phyloP scores from a whole-genome alignment of 2,797 vertebrate genomes.

The Premnoplex brunnescens region DNA sequence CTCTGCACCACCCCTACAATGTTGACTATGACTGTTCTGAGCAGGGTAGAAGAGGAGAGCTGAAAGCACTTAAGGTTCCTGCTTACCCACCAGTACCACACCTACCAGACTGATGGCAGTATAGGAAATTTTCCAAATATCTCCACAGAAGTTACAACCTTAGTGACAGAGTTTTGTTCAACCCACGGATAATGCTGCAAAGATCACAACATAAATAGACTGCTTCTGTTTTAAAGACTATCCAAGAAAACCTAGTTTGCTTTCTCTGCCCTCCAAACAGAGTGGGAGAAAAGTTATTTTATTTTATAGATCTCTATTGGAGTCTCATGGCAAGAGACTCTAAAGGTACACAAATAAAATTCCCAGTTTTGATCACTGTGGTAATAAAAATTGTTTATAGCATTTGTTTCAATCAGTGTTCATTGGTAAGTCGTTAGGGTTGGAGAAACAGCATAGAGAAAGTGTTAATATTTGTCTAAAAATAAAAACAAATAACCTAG shows the following conservation, averaged over 20 bases:
- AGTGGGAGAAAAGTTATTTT: not conserved
- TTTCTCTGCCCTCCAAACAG: not conserved
- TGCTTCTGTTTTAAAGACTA: not conserved
- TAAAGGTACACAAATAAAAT: not conserved
- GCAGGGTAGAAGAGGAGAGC: not conserved
- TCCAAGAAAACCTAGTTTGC: not conserved
- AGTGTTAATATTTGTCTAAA: not conserved
- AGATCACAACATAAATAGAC: not conserved
- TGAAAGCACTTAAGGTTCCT: not conserved
- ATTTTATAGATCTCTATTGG: not conserved
- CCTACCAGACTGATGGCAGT: not conserved
- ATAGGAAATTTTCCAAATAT: not conserved
- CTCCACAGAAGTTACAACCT: not conserved
- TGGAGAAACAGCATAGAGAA: not conserved
- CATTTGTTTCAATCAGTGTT: not conserved
- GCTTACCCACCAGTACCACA: not conserved
- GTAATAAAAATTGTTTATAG: not conserved
- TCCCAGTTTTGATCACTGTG: not conserved
- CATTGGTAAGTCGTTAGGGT: rapidly evolving
- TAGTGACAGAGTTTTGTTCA: not conserved
- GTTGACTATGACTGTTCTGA: not conserved
- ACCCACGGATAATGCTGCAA: not conserved
- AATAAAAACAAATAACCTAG: not conserved
- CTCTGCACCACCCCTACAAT: not conserved
- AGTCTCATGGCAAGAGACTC: not conserved